Conservation (phyloP, 2,797 vertebrate species). For the Morus bassanus region DNA sequence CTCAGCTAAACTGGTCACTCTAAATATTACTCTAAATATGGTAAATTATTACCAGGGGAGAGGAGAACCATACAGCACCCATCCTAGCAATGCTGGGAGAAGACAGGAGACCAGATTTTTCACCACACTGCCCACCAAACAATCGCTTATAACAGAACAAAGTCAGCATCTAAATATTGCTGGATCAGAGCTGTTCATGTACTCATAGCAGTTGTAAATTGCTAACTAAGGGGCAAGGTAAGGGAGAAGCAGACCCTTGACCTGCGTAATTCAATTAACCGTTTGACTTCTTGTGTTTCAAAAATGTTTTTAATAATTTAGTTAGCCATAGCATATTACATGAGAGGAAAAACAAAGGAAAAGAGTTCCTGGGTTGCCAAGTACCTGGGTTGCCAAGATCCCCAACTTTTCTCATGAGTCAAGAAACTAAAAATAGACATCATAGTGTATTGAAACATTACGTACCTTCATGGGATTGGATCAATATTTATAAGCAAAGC, state of each 20-base stretch:
- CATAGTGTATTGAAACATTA: not conserved
- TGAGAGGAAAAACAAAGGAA: not conserved
- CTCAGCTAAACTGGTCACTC: not conserved
- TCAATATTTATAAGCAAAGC: not conserved
- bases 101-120: not conserved
- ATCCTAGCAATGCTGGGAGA: not conserved
- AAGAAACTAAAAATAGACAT: not conserved
- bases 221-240: not conserved
- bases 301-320: not conserved
- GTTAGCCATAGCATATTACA: not conserved
- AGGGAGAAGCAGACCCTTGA: not conserved
- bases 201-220: not conserved
- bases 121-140: not conserved
- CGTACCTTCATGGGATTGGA: not conserved
- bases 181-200: not conserved
- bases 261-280: not conserved
- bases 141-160: not conserved
- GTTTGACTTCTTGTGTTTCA: not conserved
- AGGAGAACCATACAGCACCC: not conserved
- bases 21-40: not conserved
- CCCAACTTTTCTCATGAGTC: not conserved
- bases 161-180: not conserved
- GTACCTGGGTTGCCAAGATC: not conserved
- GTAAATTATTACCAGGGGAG: not conserved
- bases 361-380: not conserved